Evolutionary conservation across 1,140 invertebrate genomes (phyloP), one percentile per base, ranked within the genome.

Genomic region (Tribolium castaneum): DNA sequence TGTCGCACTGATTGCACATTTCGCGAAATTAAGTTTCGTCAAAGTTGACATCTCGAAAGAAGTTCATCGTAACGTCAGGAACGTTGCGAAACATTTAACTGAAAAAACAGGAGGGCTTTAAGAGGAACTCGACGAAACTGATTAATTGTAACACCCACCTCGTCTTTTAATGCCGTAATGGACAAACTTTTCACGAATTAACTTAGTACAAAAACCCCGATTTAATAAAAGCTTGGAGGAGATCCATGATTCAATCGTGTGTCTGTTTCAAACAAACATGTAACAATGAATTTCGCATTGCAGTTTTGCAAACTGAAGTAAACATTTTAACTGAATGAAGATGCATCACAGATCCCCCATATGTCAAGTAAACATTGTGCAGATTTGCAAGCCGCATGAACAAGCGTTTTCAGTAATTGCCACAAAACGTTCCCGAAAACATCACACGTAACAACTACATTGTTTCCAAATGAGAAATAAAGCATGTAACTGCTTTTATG

Each of bases 181-280:
- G 59, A 35, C 30, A 66, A 34, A 66, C 59, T 66, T 35, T 66
- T 66, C 59, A 35, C 6, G 30, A 66, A 66, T 66, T 34, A 66
- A 66, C n/a, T 12, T 14, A 35, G 34, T 22, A 35, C n/a, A 35
- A 35, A 66, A n/a, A 66, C 59, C 49, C 49, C 16, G 12, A 19
- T 52, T 19, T 52, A 19, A 52, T 52, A 52, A 52, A 59, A n/a
- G 14, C 54, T 59, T 10, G 13, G 30, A 59, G 52, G 7, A 56
- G 10, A 56, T 39, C 34, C 34, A 39, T 39, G 34, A 10, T 39
- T 45, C 39, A 45, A 45, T 45, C 39, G 25, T 6, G 3, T 45
- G 39, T 45, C 7, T 3, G 5, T 45, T 45, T 45, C 5, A 45
- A 45, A 45, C 39, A 45, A 45, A n/a, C 39, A 45, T 5, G 25